Evolutionary conservation across 2,113 vertebrate species (phyloP), one percentile per base, ranked within the genome.

Genomic region (Pachypanchax playfairii): DNA sequence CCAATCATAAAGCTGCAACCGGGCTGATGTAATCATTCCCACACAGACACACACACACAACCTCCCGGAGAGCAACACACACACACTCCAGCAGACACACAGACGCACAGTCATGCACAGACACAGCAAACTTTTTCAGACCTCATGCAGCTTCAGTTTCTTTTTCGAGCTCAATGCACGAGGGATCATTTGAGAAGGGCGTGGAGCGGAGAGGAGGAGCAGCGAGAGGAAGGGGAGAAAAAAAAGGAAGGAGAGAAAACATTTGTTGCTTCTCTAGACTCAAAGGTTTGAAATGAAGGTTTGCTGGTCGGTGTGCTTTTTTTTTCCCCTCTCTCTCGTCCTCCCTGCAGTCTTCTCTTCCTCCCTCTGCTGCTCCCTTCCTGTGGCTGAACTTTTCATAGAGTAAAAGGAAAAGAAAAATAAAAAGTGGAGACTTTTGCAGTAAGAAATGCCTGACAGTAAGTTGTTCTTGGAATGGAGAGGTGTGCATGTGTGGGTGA

Each of bases 1-100:
- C 88, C 88, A 90, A 90, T 90, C 88, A 87, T 81, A 77, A 83
- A 78, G 77, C 88, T 81, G 82, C 80, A 84, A 80, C n/a, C 65
- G 63, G 85, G 88, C 88, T 90, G 88, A 90, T 88, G 88, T 90
- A 90, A 90, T 90, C 87, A 88, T 90, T 90, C 88, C 88, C 88
- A 90, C 88, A 88, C 87, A 87, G 75, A 77, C 65, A 24, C 47
- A 52, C 62, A 20, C 65, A 59, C 63, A 60, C 56, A 21, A 54
- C 47, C 67, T 57, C 70, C 35, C 66, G 50, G 38, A 59, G 18
- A 70, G 54, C 21, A n/a, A n/a, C n/a, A n/a, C 55, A 49, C 6
- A 73, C 66, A 67, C 70, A 75, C 71, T 71, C 57, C 66, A 56
- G 81, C 13, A 77, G 75, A 84, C 71, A 81, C 61, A 87, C 82